Percentiles rank a stretch among this genome's conserved stretches.
phyloP scores from a whole-genome alignment of 2,113 vertebrate species.

The Rhynchomys soricoides region DNA sequence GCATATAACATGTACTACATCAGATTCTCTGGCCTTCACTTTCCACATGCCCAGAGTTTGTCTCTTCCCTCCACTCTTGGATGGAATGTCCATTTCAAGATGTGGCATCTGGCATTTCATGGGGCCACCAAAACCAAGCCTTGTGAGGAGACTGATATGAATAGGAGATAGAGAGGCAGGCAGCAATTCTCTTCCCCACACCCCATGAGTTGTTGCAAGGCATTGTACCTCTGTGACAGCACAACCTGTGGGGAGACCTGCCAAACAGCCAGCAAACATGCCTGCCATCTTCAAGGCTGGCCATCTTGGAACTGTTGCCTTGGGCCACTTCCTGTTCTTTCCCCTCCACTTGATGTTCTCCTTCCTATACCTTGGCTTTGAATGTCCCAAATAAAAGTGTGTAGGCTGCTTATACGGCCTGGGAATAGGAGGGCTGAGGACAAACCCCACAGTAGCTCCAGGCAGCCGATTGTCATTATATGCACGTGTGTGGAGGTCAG shows the following conservation, averaged over 20 bases:
- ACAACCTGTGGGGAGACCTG: neutral
- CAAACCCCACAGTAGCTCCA: too few relatives aligned
- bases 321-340: neutral
- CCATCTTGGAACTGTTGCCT: neutral
- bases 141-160: neutral
- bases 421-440: too few relatives aligned
- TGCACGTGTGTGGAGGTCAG: neutral
- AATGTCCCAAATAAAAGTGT: constrained; percentile 56
- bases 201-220: neutral
- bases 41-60: neutral
- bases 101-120: neutral
- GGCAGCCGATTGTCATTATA: too few relatives aligned
- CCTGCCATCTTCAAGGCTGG: neutral
- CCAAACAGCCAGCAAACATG: neutral
- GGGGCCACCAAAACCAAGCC: neutral
- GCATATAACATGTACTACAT: neutral
- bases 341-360: neutral
- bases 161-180: neutral
- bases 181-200: neutral
- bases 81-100: neutral
- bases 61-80: neutral
- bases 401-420: too few relatives aligned
- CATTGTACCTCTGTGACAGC: neutral
- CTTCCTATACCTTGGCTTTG: neutral
- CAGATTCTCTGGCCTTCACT: neutral